A percentile compares a stretch with the other conserved stretches of the same genome.
These are phyloP conservation scores for Metallyticus violacea DNA, from an alignment of 2,888 invertebrate species.

Conservation along the genomic window DNA sequence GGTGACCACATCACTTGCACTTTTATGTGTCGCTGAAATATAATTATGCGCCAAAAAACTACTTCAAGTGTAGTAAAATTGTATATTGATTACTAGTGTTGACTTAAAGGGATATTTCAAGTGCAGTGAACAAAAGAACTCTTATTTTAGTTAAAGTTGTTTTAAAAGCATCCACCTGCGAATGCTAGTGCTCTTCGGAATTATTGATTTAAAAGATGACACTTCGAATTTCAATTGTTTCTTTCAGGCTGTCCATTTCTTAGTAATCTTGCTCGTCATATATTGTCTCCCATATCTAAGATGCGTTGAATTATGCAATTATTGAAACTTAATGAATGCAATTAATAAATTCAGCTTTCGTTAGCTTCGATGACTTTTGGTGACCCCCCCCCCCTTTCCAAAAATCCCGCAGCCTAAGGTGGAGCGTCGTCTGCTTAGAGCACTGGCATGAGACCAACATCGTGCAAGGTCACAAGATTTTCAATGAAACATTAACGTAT, in stretches of 20 bases:
- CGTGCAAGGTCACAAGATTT: background rate
- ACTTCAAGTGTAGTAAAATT: background rate
- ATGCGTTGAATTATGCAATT: background rate
- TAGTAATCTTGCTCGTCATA: background rate
- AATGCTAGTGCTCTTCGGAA: constrained; percentile 16
- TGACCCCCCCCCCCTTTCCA: background rate
- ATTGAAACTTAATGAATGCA: background rate
- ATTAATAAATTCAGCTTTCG: background rate
- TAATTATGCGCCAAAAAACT: background rate
- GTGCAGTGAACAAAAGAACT: background rate
- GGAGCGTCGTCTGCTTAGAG: constrained; percentile 25
- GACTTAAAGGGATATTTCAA: background rate
- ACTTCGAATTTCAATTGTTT: background rate
- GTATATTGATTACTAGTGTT: background rate
- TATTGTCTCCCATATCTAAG: background rate
- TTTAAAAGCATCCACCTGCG: constrained; percentile 13
- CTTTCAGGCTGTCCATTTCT: background rate
- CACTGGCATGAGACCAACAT: constrained; percentile 20
- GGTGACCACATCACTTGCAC: background rate
- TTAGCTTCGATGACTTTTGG: constrained; percentile 1
- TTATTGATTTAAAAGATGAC: constrained; percentile 27
- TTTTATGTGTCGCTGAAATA: background rate
- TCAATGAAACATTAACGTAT: background rate
- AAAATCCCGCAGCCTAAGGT: constrained; percentile 12
- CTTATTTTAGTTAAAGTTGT: background rate